Base-by-base conservation (phyloP, 2,888 invertebrate species). In the Caenorhabditis sp. region DNA sequence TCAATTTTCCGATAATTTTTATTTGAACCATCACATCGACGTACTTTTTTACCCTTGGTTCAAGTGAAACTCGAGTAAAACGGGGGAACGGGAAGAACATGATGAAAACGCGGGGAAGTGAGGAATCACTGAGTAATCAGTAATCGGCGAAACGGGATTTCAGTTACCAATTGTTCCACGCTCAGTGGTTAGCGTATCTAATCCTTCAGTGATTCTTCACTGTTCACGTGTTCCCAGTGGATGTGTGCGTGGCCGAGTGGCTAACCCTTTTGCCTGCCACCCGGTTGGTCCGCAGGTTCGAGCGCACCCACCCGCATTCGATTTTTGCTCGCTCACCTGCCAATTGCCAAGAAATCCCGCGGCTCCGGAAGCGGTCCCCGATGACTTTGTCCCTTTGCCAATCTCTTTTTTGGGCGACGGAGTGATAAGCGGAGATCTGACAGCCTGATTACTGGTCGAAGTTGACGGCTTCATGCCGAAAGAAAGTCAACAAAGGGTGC, bases 371-470 rank as follows among this genome's bases (percentile, higher is more conserved):
- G 26, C 26, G 37, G 55, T 39, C 30, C 20, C 37, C 26, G 55
- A 53, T 24, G 52, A 43, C 43, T 43, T 22, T 24, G 22, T 35
- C 45, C 20, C 41, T 20, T 30, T 39, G 20, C 37, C 63, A 5
- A 48, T 6, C 39, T 55, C 27, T 30, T 46, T 46, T 4, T 46
- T 46, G 4, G 65, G 46, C 11, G 65, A 45, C 37, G 65, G 37
- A 13, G 55, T 55, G 55, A 65, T 55, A 65, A 65, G 65, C 27
- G 65, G 65, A 46, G 65, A 65, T 65, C 65, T 35, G 46, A 65
- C 65, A 20, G 65, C 65, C 46, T 65, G 65, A 65, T 55, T 55
- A 65, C 65, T 65, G 39, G 46, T n/a, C n/a, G n/a, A n/a, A n/a
- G n/a, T 55, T 27, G 65, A 65, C 55, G 65, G 65, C 55, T 65